Base-by-base conservation (phyloP, 2,113 vertebrate genomes). In the Gymnocephalus cernua region DNA sequence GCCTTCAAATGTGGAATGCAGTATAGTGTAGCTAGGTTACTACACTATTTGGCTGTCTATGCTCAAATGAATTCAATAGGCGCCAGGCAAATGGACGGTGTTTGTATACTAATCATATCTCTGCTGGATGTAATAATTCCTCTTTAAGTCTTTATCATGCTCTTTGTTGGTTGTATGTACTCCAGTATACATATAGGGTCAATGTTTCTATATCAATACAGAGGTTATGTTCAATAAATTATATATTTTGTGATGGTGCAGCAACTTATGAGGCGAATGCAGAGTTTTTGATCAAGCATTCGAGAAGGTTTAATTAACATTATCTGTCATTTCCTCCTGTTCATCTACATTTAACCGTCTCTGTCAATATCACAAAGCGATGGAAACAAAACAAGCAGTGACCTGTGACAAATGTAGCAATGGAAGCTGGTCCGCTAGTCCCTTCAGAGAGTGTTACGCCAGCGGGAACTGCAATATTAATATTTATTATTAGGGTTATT, bases 361-460 rank as follows among this genome's bases (percentile, higher is more conserved):
- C 72, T 7, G 65, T 87, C 41, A 48, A 41, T 23, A 47, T 73
- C 74, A 74, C 53, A 25, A 50, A 71, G 61, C 4, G 48, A 80
- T 66, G 63, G 73, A 8, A 0, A 19, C 14, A 10, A 1, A 13
- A 62, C 21, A 70, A 68, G 68, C 64, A 57, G 68, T 66, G 77
- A 86, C 78, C 68, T 80, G 79, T 58, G 80, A 83, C 78, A 59
- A 90, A 91, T 91, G 93, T 94, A 93, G 94, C 90, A 92, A 82
- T 4, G 67, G 27, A 75, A 72, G 86, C 50, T 84, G 19, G n/a
- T 77, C 71, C 29, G 59, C 7, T 74, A 2, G 21, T 16, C 71
- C 48, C 74, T 50, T 82, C 47, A 25, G 51, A 23, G 74, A 70
- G 41, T 0, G 18, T 58, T 44, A 50, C 14, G 23, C 71, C 35